Percentiles rank a stretch among this genome's conserved stretches.
Conservation (phyloP, 2,113 vertebrate genomes). For the Myotis lucifugus region DNA sequence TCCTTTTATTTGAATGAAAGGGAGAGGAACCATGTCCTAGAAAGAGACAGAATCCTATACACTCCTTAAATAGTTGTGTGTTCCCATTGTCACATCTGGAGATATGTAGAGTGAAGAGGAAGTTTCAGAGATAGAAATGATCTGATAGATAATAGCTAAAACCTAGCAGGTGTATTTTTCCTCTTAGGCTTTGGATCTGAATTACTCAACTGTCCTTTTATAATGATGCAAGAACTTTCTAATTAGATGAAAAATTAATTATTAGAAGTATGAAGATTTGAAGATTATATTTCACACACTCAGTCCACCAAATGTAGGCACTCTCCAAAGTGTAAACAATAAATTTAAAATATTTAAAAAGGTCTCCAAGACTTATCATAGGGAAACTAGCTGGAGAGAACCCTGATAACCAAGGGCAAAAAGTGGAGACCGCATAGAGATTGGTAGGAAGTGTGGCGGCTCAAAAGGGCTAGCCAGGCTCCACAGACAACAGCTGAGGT, state of each 20-base stretch:
- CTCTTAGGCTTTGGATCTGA: neutral
- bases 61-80: neutral
- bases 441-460: too few species aligned
- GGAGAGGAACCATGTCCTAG: neutral
- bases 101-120: neutral
- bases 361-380: too few species aligned
- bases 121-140: neutral
- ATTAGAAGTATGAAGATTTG: neutral
- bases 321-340: slow-evolving; percentile 24
- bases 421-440: too few species aligned
- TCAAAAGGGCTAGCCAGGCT: too few species aligned
- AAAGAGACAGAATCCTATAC: neutral
- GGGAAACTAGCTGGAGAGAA: too few species aligned
- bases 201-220: neutral
- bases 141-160: neutral
- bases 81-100: neutral
- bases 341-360: neutral
- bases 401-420: too few species aligned
- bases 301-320: neutral
- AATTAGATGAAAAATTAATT: neutral
- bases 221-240: neutral
- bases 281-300: neutral
- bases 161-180: neutral
- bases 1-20: neutral
- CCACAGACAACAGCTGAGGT: too few species aligned